Conservation (phyloP, 2,113 vertebrate genomes). For the Pygoscelis antarcticus region DNA sequence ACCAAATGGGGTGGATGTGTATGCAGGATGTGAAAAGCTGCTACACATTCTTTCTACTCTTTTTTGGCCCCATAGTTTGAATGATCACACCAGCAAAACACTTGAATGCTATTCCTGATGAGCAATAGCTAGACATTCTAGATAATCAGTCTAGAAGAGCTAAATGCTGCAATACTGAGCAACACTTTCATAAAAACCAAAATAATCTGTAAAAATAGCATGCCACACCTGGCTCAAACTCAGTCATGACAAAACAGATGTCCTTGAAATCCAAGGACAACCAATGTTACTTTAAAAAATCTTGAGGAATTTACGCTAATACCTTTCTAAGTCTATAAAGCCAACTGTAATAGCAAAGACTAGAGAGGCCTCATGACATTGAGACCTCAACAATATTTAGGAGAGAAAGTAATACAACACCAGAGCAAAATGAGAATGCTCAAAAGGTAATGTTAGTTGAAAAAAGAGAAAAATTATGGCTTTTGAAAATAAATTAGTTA, state of each 20-base stretch:
- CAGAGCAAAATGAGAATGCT: neutral
- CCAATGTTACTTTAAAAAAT: neutral
- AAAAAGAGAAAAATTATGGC: neutral
- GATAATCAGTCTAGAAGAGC: neutral
- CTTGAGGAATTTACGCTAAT: fast-evolving
- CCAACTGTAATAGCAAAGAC: neutral
- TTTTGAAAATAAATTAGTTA: neutral
- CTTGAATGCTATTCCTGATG: neutral
- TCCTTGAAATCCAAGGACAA: neutral
- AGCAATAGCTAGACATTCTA: neutral
- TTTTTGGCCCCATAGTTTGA: neutral
- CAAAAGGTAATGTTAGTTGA: neutral
- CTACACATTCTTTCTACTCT: neutral
- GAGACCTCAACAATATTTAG: neutral
- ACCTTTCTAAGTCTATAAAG: neutral
- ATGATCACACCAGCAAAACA: neutral
- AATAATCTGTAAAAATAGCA: neutral
- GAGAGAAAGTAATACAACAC: neutral
- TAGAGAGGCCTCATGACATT: neutral
- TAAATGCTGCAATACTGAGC: neutral
- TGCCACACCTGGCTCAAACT: neutral
- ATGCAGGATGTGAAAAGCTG: neutral
- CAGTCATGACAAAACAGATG: neutral
- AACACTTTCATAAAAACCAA: neutral
- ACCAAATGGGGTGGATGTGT: fast-evolving